Conservation (phyloP, 2,888 invertebrate species). For the Clostera curtula region DNA sequence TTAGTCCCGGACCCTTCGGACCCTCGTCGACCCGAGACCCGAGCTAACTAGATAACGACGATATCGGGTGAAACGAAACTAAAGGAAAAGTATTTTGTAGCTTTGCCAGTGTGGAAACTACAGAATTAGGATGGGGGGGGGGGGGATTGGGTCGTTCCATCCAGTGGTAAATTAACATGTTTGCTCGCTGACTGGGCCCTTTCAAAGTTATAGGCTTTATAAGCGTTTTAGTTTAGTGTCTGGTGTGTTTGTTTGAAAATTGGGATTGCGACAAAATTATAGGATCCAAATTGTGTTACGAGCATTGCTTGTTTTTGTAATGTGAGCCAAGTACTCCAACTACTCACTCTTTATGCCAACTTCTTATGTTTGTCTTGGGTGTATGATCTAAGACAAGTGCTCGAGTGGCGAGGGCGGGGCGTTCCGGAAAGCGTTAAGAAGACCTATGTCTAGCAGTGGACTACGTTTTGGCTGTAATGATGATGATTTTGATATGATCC, state of each 20-base stretch:
- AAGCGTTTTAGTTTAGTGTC: conserved; percentile 22
- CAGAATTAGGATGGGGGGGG: conserved; percentile 44
- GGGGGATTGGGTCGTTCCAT: conserved; percentile 50
- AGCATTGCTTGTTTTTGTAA: too few species aligned
- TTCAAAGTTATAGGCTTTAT: conserved; percentile 26
- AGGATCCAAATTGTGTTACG: too few species aligned
- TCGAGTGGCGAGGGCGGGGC: too few species aligned
- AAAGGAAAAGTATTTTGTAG: conserved; percentile 68
- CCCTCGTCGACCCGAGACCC: conserved; percentile 70
- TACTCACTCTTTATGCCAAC: too few species aligned
- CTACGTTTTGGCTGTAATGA: too few species aligned
- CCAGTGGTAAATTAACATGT: conserved; percentile 50
- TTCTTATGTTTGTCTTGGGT: too few species aligned
- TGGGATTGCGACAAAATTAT: too few species aligned
- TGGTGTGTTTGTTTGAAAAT: conserved; percentile 19
- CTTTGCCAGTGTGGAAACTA: conserved; percentile 54
- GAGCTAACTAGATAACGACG: conserved; percentile 71
- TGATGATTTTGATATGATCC: too few species aligned
- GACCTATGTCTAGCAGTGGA: too few species aligned
- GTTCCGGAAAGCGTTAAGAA: too few species aligned
- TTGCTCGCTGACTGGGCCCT: conserved; percentile 31
- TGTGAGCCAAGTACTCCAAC: too few species aligned
- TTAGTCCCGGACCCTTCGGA: conserved; percentile 59
- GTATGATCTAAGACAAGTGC: too few species aligned
- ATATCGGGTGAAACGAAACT: conserved; percentile 66